These are phyloP conservation scores for Pristionchus mayeri DNA, from an alignment of 2,888 invertebrate genomes.

Conservation along the genomic window DNA sequence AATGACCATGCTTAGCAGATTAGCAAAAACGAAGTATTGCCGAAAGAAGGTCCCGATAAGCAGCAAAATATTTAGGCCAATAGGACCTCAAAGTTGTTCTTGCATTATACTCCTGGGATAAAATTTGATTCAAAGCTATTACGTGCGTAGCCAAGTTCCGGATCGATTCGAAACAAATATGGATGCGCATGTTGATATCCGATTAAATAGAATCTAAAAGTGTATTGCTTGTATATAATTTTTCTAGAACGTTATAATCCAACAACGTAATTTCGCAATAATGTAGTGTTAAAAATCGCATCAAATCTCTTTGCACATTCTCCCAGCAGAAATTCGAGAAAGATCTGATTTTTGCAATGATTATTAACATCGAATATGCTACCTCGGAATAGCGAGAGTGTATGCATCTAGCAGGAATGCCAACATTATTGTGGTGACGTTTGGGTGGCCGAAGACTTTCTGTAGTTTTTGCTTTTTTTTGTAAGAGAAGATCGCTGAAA, in stretches of 20 bases:
- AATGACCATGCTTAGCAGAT: constrained; percentile 5
- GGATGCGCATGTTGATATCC: not conserved
- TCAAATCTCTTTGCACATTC: too few relatives aligned
- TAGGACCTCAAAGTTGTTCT: not conserved
- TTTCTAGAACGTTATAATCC: too few relatives aligned
- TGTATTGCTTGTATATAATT: too few relatives aligned
- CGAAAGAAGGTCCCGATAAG: not conserved
- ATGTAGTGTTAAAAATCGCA: too few relatives aligned
- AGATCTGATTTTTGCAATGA: too few relatives aligned
- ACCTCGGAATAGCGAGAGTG: not conserved
- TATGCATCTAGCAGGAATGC: not conserved
- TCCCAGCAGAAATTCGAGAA: too few relatives aligned
- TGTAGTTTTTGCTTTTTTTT: not conserved
- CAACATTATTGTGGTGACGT: not conserved
- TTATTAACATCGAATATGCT: too few relatives aligned
- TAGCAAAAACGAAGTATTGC: not conserved
- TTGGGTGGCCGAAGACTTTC: constrained; percentile 5
- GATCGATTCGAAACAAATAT: not conserved
- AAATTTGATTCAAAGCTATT: not conserved
- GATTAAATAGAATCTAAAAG: not conserved
- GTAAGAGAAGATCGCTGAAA: not conserved
- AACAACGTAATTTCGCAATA: too few relatives aligned
- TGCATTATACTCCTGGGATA: too few relatives aligned
- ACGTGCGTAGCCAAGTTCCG: not conserved
- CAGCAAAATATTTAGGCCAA: not conserved